Evolutionary conservation across 2,113 vertebrate genomes (phyloP).

Genomic region (Misgurnus mizolepis): DNA sequence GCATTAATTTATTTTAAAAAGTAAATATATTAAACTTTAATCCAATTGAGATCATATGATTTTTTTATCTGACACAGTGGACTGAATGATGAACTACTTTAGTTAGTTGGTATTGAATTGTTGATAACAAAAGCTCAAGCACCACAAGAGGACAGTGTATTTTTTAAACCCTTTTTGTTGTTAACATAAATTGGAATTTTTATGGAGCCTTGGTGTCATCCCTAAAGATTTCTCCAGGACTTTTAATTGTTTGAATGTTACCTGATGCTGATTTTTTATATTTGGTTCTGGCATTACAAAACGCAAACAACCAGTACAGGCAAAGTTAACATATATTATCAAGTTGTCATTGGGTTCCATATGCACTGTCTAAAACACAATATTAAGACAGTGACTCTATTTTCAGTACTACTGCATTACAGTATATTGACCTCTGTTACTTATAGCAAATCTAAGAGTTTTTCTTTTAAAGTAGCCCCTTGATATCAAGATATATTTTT

Average conservation of each 20-base stretch:
- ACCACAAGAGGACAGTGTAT: background rate
- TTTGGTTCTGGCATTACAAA: background rate
- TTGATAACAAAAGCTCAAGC: constrained; percentile 12
- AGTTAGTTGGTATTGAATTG: background rate
- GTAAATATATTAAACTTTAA: background rate
- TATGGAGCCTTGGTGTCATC: constrained; percentile 3
- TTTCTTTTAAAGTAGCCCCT: constrained; percentile 13
- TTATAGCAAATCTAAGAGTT: constrained; percentile 5
- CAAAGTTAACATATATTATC: background rate
- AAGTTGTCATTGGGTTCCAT: background rate
- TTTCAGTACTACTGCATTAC: too few species aligned
- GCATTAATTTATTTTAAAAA: constrained; percentile 36
- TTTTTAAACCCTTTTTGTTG: background rate
- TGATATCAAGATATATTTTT: background rate
- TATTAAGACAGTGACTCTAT: too few species aligned
- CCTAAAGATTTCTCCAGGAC: background rate
- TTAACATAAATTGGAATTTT: background rate
- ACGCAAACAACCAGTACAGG: background rate
- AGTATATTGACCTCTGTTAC: background rate
- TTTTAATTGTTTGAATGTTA: background rate
- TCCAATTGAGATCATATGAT: background rate
- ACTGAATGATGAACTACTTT: constrained; percentile 6
- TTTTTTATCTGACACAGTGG: constrained; percentile 3
- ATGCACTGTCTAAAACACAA: background rate
- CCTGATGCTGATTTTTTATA: background rate